phyloP scores from a whole-genome alignment of 2,113 vertebrate species.

The Otocyon megalotis region DNA sequence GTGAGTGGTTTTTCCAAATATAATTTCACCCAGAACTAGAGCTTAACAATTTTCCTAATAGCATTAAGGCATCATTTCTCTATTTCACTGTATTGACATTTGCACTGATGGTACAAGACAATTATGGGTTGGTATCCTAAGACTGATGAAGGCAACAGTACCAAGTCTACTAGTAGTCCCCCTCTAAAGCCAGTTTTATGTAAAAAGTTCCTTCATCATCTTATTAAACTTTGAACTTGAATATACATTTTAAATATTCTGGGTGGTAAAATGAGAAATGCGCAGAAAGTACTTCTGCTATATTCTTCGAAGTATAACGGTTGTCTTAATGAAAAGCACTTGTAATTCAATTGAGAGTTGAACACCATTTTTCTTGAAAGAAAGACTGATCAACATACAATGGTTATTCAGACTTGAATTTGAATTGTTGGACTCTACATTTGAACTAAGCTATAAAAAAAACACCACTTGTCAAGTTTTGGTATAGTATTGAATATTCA shows the following conservation, averaged over 20 bases:
- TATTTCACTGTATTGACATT: not conserved
- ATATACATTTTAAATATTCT: not conserved
- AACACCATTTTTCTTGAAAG: not conserved
- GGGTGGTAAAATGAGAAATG: not conserved
- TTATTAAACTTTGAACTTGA: not conserved
- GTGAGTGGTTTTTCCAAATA: not conserved
- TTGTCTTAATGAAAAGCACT: not conserved
- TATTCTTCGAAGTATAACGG: not conserved
- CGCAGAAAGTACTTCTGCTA: not conserved
- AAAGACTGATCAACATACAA: not conserved
- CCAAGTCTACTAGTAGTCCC: not conserved
- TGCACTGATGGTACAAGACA: not conserved
- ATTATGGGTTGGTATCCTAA: not conserved
- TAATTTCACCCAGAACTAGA: constrained; percentile 2
- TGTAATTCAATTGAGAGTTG: not conserved
- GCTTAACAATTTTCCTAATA: constrained; percentile 35
- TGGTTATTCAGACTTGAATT: not conserved
- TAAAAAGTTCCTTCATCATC: not conserved
- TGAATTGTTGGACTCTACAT: not conserved
- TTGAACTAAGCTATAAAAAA: not conserved
- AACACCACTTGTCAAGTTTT: not conserved
- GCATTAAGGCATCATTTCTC: not conserved
- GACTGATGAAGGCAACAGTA: not conserved
- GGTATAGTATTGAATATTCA: not conserved
- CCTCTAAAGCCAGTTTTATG: not conserved